Base-by-base conservation (phyloP, 2,888 invertebrate species). In the Drosophila atripex region DNA sequence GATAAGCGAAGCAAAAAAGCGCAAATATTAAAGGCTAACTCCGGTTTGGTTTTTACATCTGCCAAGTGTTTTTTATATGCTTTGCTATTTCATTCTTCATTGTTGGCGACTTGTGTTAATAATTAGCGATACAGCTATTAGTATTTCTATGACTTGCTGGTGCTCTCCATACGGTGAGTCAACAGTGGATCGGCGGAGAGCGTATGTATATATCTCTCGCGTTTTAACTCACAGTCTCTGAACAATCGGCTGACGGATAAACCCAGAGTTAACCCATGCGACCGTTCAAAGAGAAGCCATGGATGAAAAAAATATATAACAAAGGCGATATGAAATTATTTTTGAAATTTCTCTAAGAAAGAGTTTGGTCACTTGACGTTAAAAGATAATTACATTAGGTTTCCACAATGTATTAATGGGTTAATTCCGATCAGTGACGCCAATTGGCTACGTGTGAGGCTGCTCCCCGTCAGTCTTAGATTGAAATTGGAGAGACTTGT, bases 91-190 rank as follows among this genome's bases (percentile, higher is more conserved):
- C 38, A 45, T 54, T 69, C 53, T 69, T 50, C 50, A 53, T 69
- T 60, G 59, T 49, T 63, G 54, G 50, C 51, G 70, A 32, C 49
- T 59, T 69, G 69, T 69, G 55, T 61, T 70, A 55, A 55, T 61
- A 70, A 70, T 70, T 70, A 70, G 71, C 70, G 55, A 11, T 39
- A 28, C 43, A 35, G 50, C 68, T 66, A 57, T 50, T n/a, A 52
- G 66, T 47, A n/a, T 69, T 53, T 70, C 53, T 69, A 54, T 64
- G 64, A 64, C 54, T 52, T 45, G 53, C 43, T 35, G n/a, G 35
- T n/a, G 53, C 18, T 63, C 41, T 54, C 11, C 23, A 41, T 39
- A 30, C 46, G 8, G 47, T 70, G 70, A 70, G 46, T 70, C 70
- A 70, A 54, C 69, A 32, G 21, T 39, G 8, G 39, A 45, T 30